Conservation (phyloP, 2,113 vertebrate species). For the Nicator chloris region DNA sequence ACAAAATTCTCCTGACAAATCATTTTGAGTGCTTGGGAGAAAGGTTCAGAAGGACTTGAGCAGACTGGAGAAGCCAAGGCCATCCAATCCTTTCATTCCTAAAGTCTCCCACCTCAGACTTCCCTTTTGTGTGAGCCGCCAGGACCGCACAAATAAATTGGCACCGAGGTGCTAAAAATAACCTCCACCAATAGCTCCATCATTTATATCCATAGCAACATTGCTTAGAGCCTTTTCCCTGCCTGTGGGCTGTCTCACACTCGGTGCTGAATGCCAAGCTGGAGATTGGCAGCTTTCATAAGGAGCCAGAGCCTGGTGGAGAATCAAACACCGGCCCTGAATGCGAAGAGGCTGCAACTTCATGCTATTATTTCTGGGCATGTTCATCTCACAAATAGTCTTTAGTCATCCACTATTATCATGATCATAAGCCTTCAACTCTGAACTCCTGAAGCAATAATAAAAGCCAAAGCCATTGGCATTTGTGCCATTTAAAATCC, state of each 20-base stretch:
- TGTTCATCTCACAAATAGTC: conserved; percentile 33
- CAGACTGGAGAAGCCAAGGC: background rate
- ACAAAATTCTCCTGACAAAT: background rate
- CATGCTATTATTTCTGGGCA: background rate
- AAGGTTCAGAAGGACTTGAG: background rate
- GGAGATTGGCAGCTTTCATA: conserved; percentile 17
- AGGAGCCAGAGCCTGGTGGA: background rate
- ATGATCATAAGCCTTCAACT: background rate
- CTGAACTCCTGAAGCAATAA: conserved; percentile 16
- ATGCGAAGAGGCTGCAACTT: background rate
- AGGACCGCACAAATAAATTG: conserved; percentile 67
- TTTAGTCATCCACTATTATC: conserved; percentile 34
- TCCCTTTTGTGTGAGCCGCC: conserved; percentile 32
- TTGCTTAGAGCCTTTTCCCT: conserved; percentile 64
- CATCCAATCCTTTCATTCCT: background rate
- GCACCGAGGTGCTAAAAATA: conserved; percentile 71
- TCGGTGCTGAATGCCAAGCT: background rate
- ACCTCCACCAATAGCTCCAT: conserved; percentile 56
- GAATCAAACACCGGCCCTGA: background rate
- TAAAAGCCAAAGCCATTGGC: conserved; percentile 3
- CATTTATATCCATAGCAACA: conserved; percentile 76
- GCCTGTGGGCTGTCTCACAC: conserved; percentile 51
- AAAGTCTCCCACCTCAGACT: conserved; percentile 9
- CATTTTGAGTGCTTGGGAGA: background rate
- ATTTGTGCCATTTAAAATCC: conserved; percentile 38